Evolutionary conservation across 1,140 invertebrate species (phyloP), one percentile per base, ranked within the genome.

Genomic region (Heliconius congener): DNA sequence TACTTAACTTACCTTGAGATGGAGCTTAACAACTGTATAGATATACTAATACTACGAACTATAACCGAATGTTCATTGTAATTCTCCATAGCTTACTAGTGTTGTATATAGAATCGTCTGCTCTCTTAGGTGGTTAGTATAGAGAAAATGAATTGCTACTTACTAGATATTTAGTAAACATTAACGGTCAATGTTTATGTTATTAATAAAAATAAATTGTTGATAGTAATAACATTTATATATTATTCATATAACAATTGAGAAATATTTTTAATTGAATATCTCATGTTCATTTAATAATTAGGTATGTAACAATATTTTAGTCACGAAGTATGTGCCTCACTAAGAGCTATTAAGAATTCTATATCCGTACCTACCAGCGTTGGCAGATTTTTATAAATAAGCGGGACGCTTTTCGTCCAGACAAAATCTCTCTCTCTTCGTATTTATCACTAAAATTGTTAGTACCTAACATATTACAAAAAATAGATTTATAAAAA

Each of bases 1-100:
- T 9, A 46, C 13, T 46, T 46, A 46, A 82, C 81, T 82, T 76
- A 82, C 81, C 81, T 82, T 75, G 78, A 19, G 55, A 78, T 72
- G 19, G 75, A 73, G 42, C 66, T 73, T 60, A 80, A 42, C 30
- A 74, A 80, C 27, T 30, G 60, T 27, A 66, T 66, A 66, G n/a
- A 66, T 23, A 30, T 66, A 13, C 11, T 66, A 66, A 66, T 27
- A 27, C 23, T 66, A 66, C 60, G 60, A 66, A 66, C 23, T 13
- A 66, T 66, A 30, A 13, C 27, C n/a, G n/a, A 60, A 60, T 60
- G 8, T 66, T 30, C 9, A 27, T 66, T 66, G 11, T 66, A 6
- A 13, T 66, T 13, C 23, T 66, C 60, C 60, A 66, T 66, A 66
- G 1, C 23, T 8, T 27, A 66, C 30, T 30, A 66, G 11, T 5